A percentile compares a stretch with the other conserved stretches of the same genome.
These are phyloP conservation scores for Troglohyphantes excavatus DNA, from an alignment of 2,888 invertebrate species.

Conservation along the genomic window DNA sequence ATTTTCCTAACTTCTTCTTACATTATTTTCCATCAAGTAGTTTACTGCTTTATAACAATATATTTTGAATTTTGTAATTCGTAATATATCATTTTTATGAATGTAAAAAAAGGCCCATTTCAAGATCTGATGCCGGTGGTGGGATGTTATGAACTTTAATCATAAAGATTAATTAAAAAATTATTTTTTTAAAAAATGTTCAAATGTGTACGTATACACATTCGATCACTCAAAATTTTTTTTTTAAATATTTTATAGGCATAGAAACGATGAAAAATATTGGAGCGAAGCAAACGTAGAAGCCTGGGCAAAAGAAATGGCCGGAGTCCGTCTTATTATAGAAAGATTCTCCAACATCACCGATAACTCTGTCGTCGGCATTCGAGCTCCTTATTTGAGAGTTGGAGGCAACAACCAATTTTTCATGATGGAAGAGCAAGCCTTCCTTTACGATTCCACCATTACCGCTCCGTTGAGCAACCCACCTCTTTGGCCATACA, in stretches of 20 bases:
- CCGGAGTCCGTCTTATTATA: slow-evolving; percentile 90
- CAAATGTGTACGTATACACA: too few species aligned
- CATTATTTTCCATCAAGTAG: too few species aligned
- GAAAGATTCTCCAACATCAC: slow-evolving; percentile 93
- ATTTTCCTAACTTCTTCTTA: too few species aligned
- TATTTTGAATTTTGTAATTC: too few species aligned
- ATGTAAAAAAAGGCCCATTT: too few species aligned
- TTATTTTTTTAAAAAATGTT: too few species aligned
- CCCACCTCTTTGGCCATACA: slow-evolving; percentile 98
- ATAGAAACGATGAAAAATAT: slow-evolving; percentile 95
- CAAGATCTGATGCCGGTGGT: too few species aligned
- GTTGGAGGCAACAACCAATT: slow-evolving; percentile 97
- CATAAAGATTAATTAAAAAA: too few species aligned
- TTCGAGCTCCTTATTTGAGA: slow-evolving; percentile 93
- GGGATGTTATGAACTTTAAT: too few species aligned
- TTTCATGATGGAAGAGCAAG: slow-evolving; percentile 98
- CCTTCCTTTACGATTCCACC: slow-evolving; percentile 96
- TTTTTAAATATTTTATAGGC: slow-evolving; percentile 71
- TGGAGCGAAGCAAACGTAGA: slow-evolving; percentile 94
- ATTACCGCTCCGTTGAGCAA: slow-evolving; percentile 94
- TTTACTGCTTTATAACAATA: too few species aligned
- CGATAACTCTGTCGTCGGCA: slow-evolving; percentile 93
- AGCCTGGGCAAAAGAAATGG: slow-evolving; percentile 97
- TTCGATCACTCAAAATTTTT: too few species aligned
- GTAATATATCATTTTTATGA: too few species aligned